Base-by-base conservation (phyloP, 2,797 vertebrate species). In the Oryzias dopingdopingensis region DNA sequence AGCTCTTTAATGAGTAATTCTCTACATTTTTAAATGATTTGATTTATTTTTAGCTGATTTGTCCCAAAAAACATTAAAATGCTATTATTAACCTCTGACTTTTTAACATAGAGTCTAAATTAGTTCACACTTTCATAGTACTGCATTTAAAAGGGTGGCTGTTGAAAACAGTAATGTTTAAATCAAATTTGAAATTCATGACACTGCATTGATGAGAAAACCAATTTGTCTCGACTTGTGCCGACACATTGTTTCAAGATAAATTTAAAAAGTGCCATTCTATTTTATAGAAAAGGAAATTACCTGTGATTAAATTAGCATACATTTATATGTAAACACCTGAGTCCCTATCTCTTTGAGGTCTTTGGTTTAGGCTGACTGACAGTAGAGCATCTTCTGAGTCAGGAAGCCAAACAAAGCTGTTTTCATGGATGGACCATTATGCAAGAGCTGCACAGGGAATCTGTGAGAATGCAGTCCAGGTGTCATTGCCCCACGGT, bases 401-500 rank as follows among this genome's bases (percentile, higher is more conserved):
- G 58, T 57, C 59, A 58, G 18, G 67, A 59, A 72, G 65, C 76
- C 73, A 86, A 82, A 87, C 82, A 88, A 87, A 87, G 86, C 88
- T 85, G 78, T 90, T 90, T 89, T 87, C 82, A 85, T 86, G 72
- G 85, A 80, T 81, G 82, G 77, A 76, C 76, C 73, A 86, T 90
- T 88, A 86, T 85, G 85, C 62, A 61, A 82, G 77, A 79, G 76
- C 81, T 78, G 82, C 78, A 81, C 57, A 54, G 80, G 76, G 82
- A 86, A 78, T 86, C 68, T 77, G 57, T 53, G 63, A 86, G 84
- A 90, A 91, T 82, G 80, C 86, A 89, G 85, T 89, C 80, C 75
- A 78, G 74, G 79, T 86, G 74, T 83, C 81, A 68, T 59, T 72
- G 81, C 76, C 72, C 80, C 81, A 80, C 73, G 74, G 82, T 88